Evolutionary conservation across 2,113 vertebrate species (phyloP).

Genomic region (Rhodinocichla rosea): DNA sequence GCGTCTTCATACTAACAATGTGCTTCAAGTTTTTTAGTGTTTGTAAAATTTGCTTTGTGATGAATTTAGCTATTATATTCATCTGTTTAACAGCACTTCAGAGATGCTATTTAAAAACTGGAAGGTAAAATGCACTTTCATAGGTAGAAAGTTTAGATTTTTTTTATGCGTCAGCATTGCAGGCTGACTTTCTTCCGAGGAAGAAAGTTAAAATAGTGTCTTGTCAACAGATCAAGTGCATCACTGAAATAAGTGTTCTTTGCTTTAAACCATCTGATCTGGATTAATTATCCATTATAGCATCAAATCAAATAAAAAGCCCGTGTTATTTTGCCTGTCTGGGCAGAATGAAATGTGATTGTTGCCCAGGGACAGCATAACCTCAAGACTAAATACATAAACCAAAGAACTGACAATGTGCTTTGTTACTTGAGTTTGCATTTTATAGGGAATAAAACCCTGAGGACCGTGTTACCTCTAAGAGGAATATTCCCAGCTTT

Average conservation of each 20-base stretch:
- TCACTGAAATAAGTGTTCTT: not conserved
- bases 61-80: not conserved
- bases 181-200: not conserved
- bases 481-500: not conserved
- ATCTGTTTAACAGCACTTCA: not conserved
- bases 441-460: not conserved
- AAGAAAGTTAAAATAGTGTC: not conserved
- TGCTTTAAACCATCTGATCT: conserved; percentile 14
- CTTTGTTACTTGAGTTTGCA: not conserved
- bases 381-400: not conserved
- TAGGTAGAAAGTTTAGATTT: not conserved
- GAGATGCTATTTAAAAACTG: not conserved
- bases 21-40: not conserved
- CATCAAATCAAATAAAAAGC: not conserved
- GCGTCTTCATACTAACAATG: not conserved
- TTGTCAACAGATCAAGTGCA: not conserved
- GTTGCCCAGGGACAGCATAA: not conserved
- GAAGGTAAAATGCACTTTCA: not conserved
- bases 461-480: not conserved
- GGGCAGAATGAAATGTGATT: not conserved
- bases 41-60: not conserved
- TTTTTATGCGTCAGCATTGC: not conserved
- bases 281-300: conserved; percentile 15
- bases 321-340: not conserved
- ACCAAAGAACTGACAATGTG: not conserved